phyloP scores from a whole-genome alignment of 2,888 invertebrate genomes.

The Pollenia griseotomentosa region DNA sequence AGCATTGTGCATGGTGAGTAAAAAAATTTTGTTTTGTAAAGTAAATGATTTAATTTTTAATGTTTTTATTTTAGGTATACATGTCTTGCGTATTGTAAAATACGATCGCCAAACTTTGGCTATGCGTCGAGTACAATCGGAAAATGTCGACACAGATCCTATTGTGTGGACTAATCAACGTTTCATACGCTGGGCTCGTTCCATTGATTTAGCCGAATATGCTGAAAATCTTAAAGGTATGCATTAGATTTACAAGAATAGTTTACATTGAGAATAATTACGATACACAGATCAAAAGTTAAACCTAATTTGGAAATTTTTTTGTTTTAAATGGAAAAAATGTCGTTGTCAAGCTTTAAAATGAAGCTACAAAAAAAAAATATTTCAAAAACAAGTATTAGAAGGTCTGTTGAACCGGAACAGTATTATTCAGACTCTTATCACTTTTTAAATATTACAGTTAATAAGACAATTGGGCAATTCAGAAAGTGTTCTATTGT shows the following conservation, averaged over 20 bases:
- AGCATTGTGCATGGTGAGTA: constrained; percentile 93
- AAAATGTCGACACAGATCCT: constrained; percentile 94
- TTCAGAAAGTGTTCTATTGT: no score
- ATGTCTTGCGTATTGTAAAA: constrained; percentile 94
- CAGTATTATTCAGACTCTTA: no score
- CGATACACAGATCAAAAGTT: no score
- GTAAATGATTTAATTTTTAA: background rate
- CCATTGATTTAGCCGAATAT: constrained; percentile 96
- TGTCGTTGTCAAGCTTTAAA: no score
- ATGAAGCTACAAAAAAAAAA: no score
- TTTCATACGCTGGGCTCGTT: constrained; percentile 96
- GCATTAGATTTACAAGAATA: constrained; percentile 24
- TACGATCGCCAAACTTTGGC: constrained; percentile 96
- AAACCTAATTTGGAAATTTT: no score
- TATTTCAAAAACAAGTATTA: no score
- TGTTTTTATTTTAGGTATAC: constrained; percentile 85
- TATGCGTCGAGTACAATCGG: constrained; percentile 94
- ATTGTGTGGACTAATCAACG: constrained; percentile 98
- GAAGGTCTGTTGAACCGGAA: no score
- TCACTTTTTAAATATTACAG: no score
- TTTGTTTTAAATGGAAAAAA: no score
- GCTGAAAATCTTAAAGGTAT: constrained; percentile 95
- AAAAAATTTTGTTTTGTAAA: background rate
- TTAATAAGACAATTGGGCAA: no score
- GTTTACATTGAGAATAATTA: no score